Evolutionary conservation across 2,113 vertebrate species (phyloP), one percentile per base, ranked within the genome.

Genomic region (Shinisaurus crocodilurus): DNA sequence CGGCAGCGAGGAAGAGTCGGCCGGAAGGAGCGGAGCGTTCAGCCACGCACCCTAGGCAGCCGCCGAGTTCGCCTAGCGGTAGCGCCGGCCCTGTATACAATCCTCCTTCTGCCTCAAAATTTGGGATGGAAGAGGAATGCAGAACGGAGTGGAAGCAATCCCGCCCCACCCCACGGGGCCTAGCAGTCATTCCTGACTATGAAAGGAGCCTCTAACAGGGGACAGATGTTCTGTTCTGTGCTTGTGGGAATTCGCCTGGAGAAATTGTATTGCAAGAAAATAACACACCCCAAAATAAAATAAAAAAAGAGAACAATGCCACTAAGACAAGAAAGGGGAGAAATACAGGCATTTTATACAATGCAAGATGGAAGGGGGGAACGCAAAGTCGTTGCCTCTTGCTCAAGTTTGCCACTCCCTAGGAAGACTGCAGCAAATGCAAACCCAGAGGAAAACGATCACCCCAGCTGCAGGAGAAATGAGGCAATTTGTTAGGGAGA

Each of bases 401-500:
- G 15, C 90, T 89, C 88, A 70, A 15, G 92, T 77, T 95, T 94
- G 95, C 94, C 94, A 72, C 84, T 96, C 93, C 95, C 94, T 92
- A 63, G 89, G 95, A 97, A 95, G 95, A 95, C 95, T 96, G n/a
- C 79, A 92, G 90, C 27, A 92, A 93, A 91, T 95, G 95, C 90
- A 96, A 97, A 97, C 76, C 92, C 95, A 82, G 37, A 63, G 85
- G 95, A 94, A 94, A 96, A 97, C 96, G 96, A 95, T 95, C 95
- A 95, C 60, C 96, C 97, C 98, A 98, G 98, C 98, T 98, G 97
- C 94, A 96, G 96, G 96, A 96, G 96, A 96, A 97, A 96, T 93
- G 92, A 96, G 96, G 96, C 97, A 96, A 98, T 99, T 98, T 98
- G 98, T 98, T 98, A 97, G 94, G 96, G 97, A 98, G 97, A 98